Conservation (phyloP, 1,140 invertebrate genomes). For the Coptotermes formosanus region DNA sequence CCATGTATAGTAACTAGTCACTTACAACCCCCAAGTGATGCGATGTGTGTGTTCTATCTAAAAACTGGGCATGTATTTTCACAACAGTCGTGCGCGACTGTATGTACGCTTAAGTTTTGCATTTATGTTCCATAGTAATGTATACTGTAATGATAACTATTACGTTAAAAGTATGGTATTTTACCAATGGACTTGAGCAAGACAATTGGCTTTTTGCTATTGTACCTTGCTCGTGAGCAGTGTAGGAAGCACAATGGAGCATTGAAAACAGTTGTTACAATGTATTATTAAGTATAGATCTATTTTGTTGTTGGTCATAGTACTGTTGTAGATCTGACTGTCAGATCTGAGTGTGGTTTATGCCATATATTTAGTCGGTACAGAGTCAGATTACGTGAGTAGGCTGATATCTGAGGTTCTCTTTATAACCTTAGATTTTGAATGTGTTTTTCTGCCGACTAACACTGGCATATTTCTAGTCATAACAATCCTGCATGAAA, state of each 20-base stretch:
- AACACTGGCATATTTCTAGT: not conserved
- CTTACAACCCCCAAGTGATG: not conserved
- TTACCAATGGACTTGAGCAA: conserved; percentile 40
- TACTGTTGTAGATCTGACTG: conserved; percentile 23
- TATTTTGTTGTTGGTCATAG: conserved; percentile 30
- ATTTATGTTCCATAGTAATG: conserved; percentile 33
- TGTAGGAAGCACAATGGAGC: conserved; percentile 23
- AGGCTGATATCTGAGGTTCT: not conserved
- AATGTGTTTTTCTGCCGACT: not conserved
- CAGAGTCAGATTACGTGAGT: not conserved
- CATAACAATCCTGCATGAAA: not conserved
- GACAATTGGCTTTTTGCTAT: not conserved
- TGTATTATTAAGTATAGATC: conserved; percentile 30
- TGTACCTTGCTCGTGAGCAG: conserved; percentile 31
- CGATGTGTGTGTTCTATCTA: not conserved
- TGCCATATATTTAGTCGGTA: not conserved
- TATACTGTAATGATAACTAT: conserved; percentile 45
- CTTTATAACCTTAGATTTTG: not conserved
- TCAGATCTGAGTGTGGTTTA: conserved; percentile 14
- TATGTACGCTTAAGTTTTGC: conserved; percentile 34
- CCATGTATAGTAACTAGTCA: too few species aligned
- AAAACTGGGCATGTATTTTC: conserved; percentile 34
- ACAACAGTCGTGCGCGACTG: conserved; percentile 28
- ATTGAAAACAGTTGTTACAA: conserved; percentile 29
- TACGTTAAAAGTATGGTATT: conserved; percentile 47